Percentiles rank a stretch among this genome's conserved stretches.
Evolutionary conservation across 2,888 invertebrate genomes (phyloP).

Genomic region (Rhingia campestris): DNA sequence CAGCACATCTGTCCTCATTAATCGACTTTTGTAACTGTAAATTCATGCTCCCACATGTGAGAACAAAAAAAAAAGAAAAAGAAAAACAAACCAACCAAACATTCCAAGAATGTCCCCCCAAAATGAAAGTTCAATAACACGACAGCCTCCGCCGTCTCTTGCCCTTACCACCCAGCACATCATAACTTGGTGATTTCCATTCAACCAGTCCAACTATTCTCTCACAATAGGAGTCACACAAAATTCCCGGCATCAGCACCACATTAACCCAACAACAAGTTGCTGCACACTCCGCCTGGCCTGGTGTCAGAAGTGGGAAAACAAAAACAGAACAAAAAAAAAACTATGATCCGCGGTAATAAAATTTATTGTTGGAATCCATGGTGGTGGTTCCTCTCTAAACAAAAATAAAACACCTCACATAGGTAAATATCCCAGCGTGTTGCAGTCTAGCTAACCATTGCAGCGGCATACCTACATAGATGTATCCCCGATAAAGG

Average conservation of each 20-base stretch:
- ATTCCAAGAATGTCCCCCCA: slow-evolving; percentile 60
- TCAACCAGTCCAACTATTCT: slow-evolving; percentile 42
- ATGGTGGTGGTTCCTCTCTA: slow-evolving; percentile 58
- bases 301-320: slow-evolving; percentile 40
- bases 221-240: slow-evolving; percentile 47
- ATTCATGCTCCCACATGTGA: slow-evolving; percentile 36
- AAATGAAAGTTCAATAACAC: slow-evolving; percentile 62
- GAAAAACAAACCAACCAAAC: slow-evolving; percentile 9
- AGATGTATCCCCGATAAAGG: slow-evolving; percentile 70
- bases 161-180: slow-evolving; percentile 7
- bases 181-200: slow-evolving; percentile 47
- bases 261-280: slow-evolving; percentile 58
- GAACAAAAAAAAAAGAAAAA: background rate
- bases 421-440: slow-evolving; percentile 47
- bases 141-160: slow-evolving; percentile 34
- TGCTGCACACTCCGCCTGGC: slow-evolving; percentile 39
- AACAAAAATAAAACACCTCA: slow-evolving; percentile 57
- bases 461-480: slow-evolving; percentile 64
- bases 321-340: slow-evolving; percentile 14
- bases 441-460: background rate
- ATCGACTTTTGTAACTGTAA: background rate
- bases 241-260: slow-evolving; percentile 49
- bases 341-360: slow-evolving; percentile 68
- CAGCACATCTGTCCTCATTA: background rate
- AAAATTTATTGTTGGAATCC: slow-evolving; percentile 70